A percentile compares a stretch with the other conserved stretches of the same genome.
phyloP scores from a whole-genome alignment of 1,140 invertebrate species.

The Whitmania pigra region DNA sequence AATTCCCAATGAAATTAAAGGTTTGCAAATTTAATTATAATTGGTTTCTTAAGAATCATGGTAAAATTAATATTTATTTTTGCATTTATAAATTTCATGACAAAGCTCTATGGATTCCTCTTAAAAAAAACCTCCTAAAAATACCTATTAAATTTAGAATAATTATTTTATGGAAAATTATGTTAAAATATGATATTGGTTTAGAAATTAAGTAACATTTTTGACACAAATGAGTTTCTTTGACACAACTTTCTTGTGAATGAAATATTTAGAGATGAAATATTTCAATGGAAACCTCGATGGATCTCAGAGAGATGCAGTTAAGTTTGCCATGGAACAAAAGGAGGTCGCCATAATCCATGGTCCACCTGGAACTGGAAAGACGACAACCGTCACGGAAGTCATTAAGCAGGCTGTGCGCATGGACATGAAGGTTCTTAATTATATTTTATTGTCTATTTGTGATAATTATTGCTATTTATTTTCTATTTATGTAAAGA shows the following conservation, averaged over 20 bases:
- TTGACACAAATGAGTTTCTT: no score
- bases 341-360: conserved; percentile 47
- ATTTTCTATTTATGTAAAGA: no score
- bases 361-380: conserved; percentile 53
- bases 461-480: no score
- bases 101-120: not conserved
- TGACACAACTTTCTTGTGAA: not conserved
- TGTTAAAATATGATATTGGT: not conserved
- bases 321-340: conserved; percentile 49
- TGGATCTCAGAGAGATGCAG: conserved; percentile 48
- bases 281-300: conserved; percentile 44
- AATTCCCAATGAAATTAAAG: no score
- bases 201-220: not conserved
- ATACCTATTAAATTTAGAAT: not conserved
- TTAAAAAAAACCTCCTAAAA: no score
- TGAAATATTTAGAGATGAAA: conserved; percentile 32
- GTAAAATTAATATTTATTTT: not conserved
- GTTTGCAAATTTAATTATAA: no score
- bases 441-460: not conserved
- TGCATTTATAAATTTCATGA: no score
- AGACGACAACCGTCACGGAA: conserved; percentile 55
- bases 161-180: not conserved
- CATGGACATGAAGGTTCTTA: conserved; percentile 35
- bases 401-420: conserved; percentile 47
- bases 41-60: not conserved